These are phyloP conservation scores for Lithobates sylvaticus DNA, from an alignment of 2,797 vertebrate genomes.

Conservation along the genomic window DNA sequence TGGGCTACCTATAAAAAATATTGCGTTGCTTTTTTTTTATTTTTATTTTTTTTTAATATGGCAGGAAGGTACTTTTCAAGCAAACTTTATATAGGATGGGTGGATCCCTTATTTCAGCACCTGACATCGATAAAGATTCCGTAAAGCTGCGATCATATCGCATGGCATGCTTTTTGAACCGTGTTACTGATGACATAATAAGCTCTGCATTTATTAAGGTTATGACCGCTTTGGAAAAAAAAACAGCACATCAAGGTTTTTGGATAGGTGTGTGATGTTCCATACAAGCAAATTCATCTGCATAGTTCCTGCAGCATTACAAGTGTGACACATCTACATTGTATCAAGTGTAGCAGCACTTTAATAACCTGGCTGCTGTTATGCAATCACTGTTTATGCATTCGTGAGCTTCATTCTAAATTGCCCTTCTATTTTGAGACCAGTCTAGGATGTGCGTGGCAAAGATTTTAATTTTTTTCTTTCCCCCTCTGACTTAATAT, in stretches of 20 bases:
- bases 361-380: conserved; percentile 40
- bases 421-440: conserved; percentile 41
- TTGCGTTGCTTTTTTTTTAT: not conserved
- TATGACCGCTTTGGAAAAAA: not conserved
- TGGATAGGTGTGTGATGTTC: conserved; percentile 31
- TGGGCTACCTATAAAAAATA: not conserved
- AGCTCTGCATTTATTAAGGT: conserved; percentile 8
- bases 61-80: not conserved
- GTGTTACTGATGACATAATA: not conserved
- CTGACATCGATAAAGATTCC: conserved; percentile 41
- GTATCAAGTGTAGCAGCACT: conserved; percentile 34
- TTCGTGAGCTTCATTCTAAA: conserved; percentile 45
- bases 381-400: conserved; percentile 53
- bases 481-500: conserved; percentile 20
- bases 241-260: conserved; percentile 12
- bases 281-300: conserved; percentile 48
- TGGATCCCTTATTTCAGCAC: conserved; percentile 27
- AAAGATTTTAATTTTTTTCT: not conserved
- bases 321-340: conserved; percentile 52
- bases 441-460: conserved; percentile 7
- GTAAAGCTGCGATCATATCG: not conserved
- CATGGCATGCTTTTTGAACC: not conserved
- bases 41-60: conserved; percentile 3
- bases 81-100: conserved; percentile 55
- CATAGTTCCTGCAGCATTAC: conserved; percentile 51